Conservation (phyloP, 2,888 invertebrate genomes). For the Acleris holmiana region DNA sequence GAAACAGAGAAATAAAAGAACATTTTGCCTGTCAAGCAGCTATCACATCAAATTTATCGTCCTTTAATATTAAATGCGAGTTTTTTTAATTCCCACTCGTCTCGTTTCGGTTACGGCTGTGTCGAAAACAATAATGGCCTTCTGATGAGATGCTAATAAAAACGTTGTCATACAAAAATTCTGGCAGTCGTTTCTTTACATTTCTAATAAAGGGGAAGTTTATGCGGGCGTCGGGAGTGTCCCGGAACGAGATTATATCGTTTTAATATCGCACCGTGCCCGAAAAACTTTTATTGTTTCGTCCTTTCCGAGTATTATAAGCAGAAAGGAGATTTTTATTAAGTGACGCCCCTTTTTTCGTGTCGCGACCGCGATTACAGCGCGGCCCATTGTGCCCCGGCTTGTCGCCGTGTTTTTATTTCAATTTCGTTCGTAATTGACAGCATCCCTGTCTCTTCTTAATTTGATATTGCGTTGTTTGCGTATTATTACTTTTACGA, state of each 20-base stretch:
- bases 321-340: conserved; percentile 71
- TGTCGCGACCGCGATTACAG: conserved; percentile 65
- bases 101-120: conserved; percentile 47
- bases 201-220: conserved; percentile 72
- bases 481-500: conserved; percentile 61
- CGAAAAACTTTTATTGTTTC: conserved; percentile 76
- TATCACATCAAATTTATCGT: conserved; percentile 57
- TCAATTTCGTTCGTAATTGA: conserved; percentile 69
- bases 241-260: conserved; percentile 71
- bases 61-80: conserved; percentile 64
- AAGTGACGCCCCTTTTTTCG: conserved; percentile 66
- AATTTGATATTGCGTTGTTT: conserved; percentile 67
- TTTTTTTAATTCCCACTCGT: conserved; percentile 49
- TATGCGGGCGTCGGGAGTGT: conserved; percentile 51
- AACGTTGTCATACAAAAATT: conserved; percentile 67
- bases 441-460: conserved; percentile 64
- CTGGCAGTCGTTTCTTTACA: conserved; percentile 62
- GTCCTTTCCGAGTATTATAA: conserved; percentile 67
- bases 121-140: conserved; percentile 59
- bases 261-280: conserved; percentile 75
- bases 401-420: conserved; percentile 68
- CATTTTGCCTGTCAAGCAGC: conserved; percentile 51
- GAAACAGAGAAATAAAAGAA: conserved; percentile 34
- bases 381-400: conserved; percentile 61
- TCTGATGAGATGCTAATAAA: conserved; percentile 70